Percentiles rank a stretch among this genome's conserved stretches.
These are phyloP conservation scores for Coelinius sp. DNA, from an alignment of 2,888 invertebrate genomes.

Conservation along the genomic window DNA sequence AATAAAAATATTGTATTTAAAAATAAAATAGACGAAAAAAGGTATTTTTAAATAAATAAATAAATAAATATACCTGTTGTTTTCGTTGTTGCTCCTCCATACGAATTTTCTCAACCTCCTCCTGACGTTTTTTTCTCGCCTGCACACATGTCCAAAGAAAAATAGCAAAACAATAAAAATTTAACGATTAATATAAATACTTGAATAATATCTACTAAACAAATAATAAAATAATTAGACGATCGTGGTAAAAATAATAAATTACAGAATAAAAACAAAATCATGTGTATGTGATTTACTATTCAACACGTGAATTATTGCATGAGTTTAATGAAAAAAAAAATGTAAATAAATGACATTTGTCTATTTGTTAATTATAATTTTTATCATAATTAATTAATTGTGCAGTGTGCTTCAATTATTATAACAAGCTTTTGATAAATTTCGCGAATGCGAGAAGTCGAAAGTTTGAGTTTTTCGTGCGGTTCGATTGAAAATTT, in stretches of 20 bases:
- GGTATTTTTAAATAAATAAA: neutral
- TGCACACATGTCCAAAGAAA: constrained; percentile 67
- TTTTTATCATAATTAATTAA: constrained; percentile 11
- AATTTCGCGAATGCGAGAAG: constrained; percentile 48
- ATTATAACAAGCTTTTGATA: constrained; percentile 40
- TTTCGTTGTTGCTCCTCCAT: constrained; percentile 88
- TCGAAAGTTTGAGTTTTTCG: constrained; percentile 46
- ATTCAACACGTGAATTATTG: neutral
- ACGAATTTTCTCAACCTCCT: constrained; percentile 87
- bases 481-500: constrained; percentile 45
- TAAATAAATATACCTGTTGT: constrained; percentile 80
- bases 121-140: constrained; percentile 89
- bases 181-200: constrained; percentile 16
- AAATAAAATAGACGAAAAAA: too few relatives aligned
- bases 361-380: neutral
- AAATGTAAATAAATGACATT: constrained; percentile 1
- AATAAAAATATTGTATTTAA: constrained; percentile 38
- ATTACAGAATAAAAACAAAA: too few relatives aligned
- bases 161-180: constrained; percentile 28
- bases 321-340: constrained; percentile 20
- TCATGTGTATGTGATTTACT: constrained; percentile 41
- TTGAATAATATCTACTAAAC: constrained; percentile 34
- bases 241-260: constrained; percentile 21
- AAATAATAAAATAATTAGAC: constrained; percentile 12
- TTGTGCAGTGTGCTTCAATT: constrained; percentile 45